These are phyloP conservation scores for Pandemis cinnamomeana DNA, from an alignment of 2,888 invertebrate species.

Conservation along the genomic window DNA sequence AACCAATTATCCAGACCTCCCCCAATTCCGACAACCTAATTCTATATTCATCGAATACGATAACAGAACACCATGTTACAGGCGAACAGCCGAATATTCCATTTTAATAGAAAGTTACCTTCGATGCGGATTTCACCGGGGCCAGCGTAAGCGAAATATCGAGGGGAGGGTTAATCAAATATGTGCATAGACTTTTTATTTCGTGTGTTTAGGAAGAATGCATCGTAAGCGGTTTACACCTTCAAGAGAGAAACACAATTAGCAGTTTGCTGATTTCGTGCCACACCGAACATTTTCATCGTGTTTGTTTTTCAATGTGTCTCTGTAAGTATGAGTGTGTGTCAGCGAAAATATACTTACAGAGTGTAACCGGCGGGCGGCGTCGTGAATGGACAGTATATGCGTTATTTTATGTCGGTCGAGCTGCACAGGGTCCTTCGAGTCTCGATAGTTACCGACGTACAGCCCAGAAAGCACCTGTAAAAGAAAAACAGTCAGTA, in stretches of 20 bases:
- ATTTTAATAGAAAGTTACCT: conserved; percentile 22
- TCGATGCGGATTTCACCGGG: conserved; percentile 14
- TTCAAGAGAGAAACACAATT: neutral
- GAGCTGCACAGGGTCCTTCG: conserved; percentile 95
- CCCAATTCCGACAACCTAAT: conserved; percentile 1
- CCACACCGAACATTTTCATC: neutral
- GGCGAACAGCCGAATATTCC: conserved; percentile 17
- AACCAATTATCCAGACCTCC: conserved; percentile 8
- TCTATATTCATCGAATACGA: conserved; percentile 22
- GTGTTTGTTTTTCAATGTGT: neutral
- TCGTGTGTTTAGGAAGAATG: conserved; percentile 15
- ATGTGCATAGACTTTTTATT: conserved; percentile 4
- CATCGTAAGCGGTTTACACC: conserved; percentile 3
- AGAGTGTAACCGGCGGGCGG: conserved; percentile 93
- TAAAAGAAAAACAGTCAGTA: neutral
- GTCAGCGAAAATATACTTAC: conserved; percentile 81
- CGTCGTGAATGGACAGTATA: conserved; percentile 97
- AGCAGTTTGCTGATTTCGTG: neutral
- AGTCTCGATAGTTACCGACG: conserved; percentile 98
- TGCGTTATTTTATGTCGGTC: conserved; percentile 96
- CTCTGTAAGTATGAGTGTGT: too few species aligned
- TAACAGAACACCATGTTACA: conserved; percentile 9
- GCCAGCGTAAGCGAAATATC: conserved; percentile 9
- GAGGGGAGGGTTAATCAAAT: conserved; percentile 14
- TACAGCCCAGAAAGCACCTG: conserved; percentile 97